These are phyloP conservation scores for Lepilemur ruficaudatus DNA, from an alignment of 2,797 vertebrate species.

Conservation along the genomic window DNA sequence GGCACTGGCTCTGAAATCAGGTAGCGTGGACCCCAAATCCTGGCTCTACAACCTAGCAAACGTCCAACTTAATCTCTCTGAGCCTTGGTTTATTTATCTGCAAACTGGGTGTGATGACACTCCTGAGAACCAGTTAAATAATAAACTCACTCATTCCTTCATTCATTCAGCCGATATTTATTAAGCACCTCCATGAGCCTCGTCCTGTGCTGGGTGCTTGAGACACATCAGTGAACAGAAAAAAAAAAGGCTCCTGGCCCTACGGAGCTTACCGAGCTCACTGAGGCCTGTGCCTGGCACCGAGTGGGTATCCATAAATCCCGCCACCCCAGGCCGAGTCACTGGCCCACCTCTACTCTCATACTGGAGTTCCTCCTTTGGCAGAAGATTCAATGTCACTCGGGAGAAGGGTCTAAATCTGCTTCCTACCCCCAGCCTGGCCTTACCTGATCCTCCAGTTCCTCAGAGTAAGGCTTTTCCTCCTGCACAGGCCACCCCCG, in stretches of 20 bases:
- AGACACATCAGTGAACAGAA: neutral
- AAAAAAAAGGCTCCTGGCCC: neutral
- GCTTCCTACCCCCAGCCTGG: neutral
- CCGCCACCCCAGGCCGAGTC: neutral
- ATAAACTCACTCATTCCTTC: neutral
- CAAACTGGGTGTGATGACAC: neutral
- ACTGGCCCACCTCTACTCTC: neutral
- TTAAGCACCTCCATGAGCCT: neutral
- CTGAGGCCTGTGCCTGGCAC: neutral
- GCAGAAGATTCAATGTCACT: neutral
- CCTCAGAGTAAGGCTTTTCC: neutral
- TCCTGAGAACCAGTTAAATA: neutral
- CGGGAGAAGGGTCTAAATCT: neutral
- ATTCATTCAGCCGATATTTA: neutral
- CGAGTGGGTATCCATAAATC: neutral
- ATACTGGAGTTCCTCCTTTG: neutral
- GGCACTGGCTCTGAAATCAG: neutral
- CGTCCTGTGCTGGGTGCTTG: accelerated
- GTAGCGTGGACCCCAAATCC: neutral
- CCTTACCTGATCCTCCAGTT: neutral
- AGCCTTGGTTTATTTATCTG: neutral
- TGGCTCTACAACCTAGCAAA: neutral
- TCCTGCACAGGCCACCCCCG: neutral
- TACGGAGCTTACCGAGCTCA: neutral
- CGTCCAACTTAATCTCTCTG: neutral